Evolutionary conservation across 2,888 invertebrate genomes (phyloP).

Genomic region (Andrena camellia): DNA sequence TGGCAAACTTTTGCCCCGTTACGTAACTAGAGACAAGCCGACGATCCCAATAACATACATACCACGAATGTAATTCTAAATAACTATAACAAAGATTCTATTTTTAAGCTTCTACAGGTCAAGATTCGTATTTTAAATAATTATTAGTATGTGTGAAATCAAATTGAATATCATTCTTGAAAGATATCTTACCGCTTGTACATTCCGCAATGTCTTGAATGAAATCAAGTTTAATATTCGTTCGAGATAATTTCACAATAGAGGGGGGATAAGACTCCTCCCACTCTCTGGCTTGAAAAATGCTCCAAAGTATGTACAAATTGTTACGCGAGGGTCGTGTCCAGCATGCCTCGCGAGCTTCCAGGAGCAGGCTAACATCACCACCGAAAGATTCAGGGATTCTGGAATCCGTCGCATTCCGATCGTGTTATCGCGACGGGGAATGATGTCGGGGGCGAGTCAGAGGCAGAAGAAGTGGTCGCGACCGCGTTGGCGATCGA

Average conservation of each 20-base stretch:
- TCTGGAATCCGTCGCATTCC: slow-evolving; percentile 61
- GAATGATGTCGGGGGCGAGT: slow-evolving; percentile 28
- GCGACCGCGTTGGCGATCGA: slow-evolving; percentile 35
- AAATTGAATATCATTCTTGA: neutral
- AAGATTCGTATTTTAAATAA: neutral
- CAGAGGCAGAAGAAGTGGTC: neutral
- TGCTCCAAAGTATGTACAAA: slow-evolving; percentile 14
- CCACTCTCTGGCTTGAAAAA: neutral
- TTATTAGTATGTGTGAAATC: neutral
- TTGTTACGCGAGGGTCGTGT: slow-evolving; percentile 74
- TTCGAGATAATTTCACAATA: neutral
- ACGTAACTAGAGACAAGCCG: neutral
- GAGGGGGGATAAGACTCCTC: neutral
- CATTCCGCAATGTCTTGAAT: neutral
- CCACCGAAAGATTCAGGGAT: slow-evolving; percentile 58
- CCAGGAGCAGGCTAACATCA: slow-evolving; percentile 80
- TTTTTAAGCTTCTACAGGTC: neutral
- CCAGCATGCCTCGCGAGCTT: slow-evolving; percentile 80
- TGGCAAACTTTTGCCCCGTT: neutral
- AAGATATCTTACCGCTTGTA: neutral
- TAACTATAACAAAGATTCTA: neutral
- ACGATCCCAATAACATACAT: neutral
- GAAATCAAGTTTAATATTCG: neutral
- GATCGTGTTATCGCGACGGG: slow-evolving; percentile 48
- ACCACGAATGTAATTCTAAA: neutral